These are phyloP conservation scores for Xestia rhomboidea DNA, from an alignment of 2,888 invertebrate species.

Conservation along the genomic window DNA sequence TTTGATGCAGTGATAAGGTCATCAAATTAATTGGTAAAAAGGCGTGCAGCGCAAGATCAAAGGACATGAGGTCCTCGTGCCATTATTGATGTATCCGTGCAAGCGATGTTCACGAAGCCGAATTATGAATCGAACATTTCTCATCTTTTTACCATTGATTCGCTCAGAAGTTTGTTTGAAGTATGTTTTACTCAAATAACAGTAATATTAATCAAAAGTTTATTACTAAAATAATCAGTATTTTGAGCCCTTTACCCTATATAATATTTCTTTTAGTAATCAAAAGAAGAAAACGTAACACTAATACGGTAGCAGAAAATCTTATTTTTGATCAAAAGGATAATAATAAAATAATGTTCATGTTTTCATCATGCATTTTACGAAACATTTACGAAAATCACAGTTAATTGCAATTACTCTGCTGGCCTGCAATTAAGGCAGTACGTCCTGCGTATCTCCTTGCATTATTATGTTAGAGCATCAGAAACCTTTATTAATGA, in stretches of 20 bases:
- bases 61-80: too few relatives aligned
- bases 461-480: background rate
- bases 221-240: too few relatives aligned
- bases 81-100: background rate
- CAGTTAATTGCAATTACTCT: background rate
- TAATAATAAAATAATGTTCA: too few relatives aligned
- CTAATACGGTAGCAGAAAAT: too few relatives aligned
- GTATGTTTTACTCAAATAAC: background rate
- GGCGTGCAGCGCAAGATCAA: background rate
- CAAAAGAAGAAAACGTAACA: too few relatives aligned
- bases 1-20: background rate
- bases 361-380: too few relatives aligned
- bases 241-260: too few relatives aligned
- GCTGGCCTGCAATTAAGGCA: background rate
- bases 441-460: background rate
- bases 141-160: background rate
- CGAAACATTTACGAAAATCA: background rate
- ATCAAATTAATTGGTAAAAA: background rate
- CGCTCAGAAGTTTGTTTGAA: background rate
- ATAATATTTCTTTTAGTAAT: too few relatives aligned
- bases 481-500: background rate
- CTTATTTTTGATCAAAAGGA: too few relatives aligned
- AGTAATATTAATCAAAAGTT: too few relatives aligned
- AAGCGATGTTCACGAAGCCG: background rate
- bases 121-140: background rate